Evolutionary conservation across 2,888 invertebrate genomes (phyloP), one percentile per base, ranked within the genome.

Genomic region (Drosophila macrospina): DNA sequence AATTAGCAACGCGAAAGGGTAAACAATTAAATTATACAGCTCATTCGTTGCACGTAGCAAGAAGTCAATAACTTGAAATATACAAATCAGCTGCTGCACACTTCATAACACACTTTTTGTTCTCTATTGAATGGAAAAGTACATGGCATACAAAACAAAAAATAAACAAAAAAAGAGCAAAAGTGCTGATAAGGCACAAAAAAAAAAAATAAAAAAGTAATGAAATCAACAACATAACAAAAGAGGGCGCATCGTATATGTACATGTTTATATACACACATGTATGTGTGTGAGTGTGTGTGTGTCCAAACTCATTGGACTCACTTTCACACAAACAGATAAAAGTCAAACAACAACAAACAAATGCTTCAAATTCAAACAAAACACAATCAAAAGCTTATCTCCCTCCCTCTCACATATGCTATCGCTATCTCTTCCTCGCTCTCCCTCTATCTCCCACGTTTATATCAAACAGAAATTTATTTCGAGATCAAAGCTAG

Each of bases 311-410:
- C 48, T 65, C 80, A 86, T 86, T 80, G 51, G 66, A 66, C 64
- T 81, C 79, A 87, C 81, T 81, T 81, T 81, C 81, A 81, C 88
- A 78, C 80, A 85, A 87, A 78, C 86, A 85, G 78, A 75, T 61
- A 54, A 55, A 61, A 84, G 50, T 24, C 79, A 78, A 69, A 63
- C 71, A 78, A 84, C 48, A 74, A 68, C 51, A 78, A 60, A 61
- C 62, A 77, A 69, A 72, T 60, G 67, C 16, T 60, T 56, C 39
- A 52, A 63, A 67, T 20, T 39, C 74, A 63, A 71, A 64, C 65
- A 51, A 69, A 77, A 52, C 8, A 36, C 30, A 77, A 36, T 30
- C 45, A 57, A 41, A 16, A 55, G 59, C 34, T 50, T 39, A 63
- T 57, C 55, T 39, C 13, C 2, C 39, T 34, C 37, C 39, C 57